A percentile compares a stretch with the other conserved stretches of the same genome.
phyloP scores from a whole-genome alignment of 1,140 invertebrate genomes.

The Drosophila trapezifrons region DNA sequence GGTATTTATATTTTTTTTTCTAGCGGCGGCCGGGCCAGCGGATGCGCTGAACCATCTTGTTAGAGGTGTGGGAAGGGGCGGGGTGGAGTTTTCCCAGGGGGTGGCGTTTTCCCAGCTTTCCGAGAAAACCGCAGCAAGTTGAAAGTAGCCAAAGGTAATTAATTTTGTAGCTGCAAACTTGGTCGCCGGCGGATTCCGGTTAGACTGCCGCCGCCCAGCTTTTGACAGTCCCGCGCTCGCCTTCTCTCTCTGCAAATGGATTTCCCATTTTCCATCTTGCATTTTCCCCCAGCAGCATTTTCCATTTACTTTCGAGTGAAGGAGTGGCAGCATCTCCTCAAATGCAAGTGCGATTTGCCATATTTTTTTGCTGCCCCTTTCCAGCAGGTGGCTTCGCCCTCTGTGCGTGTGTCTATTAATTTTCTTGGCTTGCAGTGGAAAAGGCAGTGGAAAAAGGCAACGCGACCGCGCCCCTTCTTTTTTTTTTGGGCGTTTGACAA shows the following conservation, averaged over 20 bases:
- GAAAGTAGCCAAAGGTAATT: constrained; percentile 82
- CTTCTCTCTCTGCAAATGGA: constrained; percentile 63
- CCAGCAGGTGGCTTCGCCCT: constrained; percentile 22
- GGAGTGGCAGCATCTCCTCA: constrained; percentile 61
- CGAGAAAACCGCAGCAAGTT: constrained; percentile 68
- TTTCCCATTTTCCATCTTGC: constrained; percentile 53
- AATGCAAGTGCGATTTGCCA: constrained; percentile 18
- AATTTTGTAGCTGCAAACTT: constrained; percentile 77
- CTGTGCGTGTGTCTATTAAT: constrained; percentile 67
- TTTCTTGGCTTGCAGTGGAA: constrained; percentile 44
- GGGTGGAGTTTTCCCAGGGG: constrained; percentile 23
- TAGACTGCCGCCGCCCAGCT: constrained; percentile 41
- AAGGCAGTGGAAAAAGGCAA: constrained; percentile 2
- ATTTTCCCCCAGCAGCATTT: constrained; percentile 22
- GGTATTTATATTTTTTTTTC: constrained; percentile 21
- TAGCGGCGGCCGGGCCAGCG: constrained; percentile 59
- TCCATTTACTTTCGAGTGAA: constrained; percentile 70
- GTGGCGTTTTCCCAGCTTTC: not conserved
- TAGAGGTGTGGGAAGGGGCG: constrained; percentile 24
- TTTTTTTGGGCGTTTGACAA: constrained; percentile 53
- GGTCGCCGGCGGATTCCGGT: constrained; percentile 32
- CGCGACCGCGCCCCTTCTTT: constrained; percentile 45
- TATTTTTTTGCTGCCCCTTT: constrained; percentile 8
- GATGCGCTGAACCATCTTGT: constrained; percentile 69
- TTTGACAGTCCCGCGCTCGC: constrained; percentile 60